A percentile compares a stretch with the other conserved stretches of the same genome.
These are phyloP conservation scores for Zaprionus bogoriensis DNA, from an alignment of 2,888 invertebrate species.

Conservation along the genomic window DNA sequence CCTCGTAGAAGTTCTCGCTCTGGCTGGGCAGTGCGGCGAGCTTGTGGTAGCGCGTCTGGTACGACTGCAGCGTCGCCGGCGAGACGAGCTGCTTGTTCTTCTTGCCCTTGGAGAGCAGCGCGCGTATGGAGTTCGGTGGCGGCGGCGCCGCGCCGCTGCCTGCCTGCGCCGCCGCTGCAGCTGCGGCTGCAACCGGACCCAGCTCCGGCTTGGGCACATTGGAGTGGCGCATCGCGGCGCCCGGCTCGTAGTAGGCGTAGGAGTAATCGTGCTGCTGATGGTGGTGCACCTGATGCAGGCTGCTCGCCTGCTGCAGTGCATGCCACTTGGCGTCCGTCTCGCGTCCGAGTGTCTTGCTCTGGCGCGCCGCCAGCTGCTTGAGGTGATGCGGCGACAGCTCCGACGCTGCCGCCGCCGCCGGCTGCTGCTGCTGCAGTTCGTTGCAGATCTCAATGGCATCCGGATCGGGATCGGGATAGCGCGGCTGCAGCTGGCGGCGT, in stretches of 20 bases:
- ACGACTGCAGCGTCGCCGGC: slow-evolving; percentile 85
- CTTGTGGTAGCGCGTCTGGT: slow-evolving; percentile 89
- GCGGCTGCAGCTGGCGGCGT: slow-evolving; percentile 73
- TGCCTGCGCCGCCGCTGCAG: slow-evolving; percentile 30
- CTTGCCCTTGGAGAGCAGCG: slow-evolving; percentile 81
- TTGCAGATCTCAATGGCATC: slow-evolving; percentile 82
- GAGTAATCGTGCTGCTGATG: slow-evolving; percentile 87
- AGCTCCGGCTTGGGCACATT: slow-evolving; percentile 86
- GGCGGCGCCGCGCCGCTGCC: slow-evolving; percentile 74
- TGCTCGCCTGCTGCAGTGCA: slow-evolving; percentile 56
- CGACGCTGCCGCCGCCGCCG: slow-evolving; percentile 45
- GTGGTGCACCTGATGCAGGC: slow-evolving; percentile 52
- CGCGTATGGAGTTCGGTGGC: slow-evolving; percentile 82
- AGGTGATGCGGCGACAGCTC: slow-evolving; percentile 47
- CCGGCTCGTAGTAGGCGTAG: slow-evolving; percentile 91
- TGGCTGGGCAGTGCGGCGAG: slow-evolving; percentile 20
- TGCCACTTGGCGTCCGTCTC: slow-evolving; percentile 48
- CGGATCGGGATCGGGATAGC: slow-evolving; percentile 80
- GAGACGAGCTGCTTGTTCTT: slow-evolving; percentile 81
- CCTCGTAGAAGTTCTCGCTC: slow-evolving; percentile 78
- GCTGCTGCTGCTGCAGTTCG: slow-evolving; percentile 72
- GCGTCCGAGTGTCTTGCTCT: slow-evolving; percentile 57
- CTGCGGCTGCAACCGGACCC: background rate
- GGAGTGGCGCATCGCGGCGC: slow-evolving; percentile 85
- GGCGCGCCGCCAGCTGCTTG: slow-evolving; percentile 47